These are phyloP conservation scores for Coranthus polyacanthus DNA, from an alignment of 2,797 vertebrate species.

Conservation along the genomic window DNA sequence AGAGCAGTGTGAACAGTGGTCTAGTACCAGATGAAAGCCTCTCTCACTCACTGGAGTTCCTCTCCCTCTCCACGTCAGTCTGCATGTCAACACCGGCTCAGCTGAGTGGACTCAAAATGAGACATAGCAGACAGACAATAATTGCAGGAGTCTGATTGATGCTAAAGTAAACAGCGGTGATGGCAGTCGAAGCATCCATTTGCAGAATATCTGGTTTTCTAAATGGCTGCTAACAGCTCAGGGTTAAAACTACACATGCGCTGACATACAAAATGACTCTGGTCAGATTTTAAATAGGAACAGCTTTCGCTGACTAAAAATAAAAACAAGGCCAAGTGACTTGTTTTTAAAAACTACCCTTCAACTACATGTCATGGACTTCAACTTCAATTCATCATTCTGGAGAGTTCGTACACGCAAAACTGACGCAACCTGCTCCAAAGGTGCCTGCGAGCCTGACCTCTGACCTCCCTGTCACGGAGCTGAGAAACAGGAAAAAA, in stretches of 20 bases:
- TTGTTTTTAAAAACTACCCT: constrained; percentile 19
- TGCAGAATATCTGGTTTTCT: constrained; percentile 32
- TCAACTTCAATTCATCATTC: constrained; percentile 12
- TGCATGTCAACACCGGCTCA: constrained; percentile 45
- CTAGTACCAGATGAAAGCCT: constrained; percentile 23
- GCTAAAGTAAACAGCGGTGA: constrained; percentile 49
- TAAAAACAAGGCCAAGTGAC: background rate
- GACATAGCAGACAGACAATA: constrained; percentile 45
- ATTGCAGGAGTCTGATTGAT: constrained; percentile 58
- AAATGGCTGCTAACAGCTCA: constrained; percentile 47
- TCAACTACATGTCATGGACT: background rate
- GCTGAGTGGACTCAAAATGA: constrained; percentile 14
- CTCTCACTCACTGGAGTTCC: constrained; percentile 4
- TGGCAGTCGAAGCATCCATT: constrained; percentile 40
- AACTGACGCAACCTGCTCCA: background rate
- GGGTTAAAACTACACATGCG: constrained; percentile 35
- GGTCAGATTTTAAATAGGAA: constrained; percentile 25
- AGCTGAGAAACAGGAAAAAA: background rate
- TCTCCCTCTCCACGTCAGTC: constrained; percentile 16
- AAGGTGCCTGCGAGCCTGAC: background rate
- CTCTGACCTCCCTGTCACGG: background rate
- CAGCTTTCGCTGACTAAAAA: constrained; percentile 21
- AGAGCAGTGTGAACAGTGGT: constrained; percentile 1
- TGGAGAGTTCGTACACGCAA: constrained; percentile 3
- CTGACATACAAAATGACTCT: constrained; percentile 23